These are phyloP conservation scores for Empidonax alnorum DNA, from an alignment of 2,113 vertebrate genomes.

Conservation along the genomic window DNA sequence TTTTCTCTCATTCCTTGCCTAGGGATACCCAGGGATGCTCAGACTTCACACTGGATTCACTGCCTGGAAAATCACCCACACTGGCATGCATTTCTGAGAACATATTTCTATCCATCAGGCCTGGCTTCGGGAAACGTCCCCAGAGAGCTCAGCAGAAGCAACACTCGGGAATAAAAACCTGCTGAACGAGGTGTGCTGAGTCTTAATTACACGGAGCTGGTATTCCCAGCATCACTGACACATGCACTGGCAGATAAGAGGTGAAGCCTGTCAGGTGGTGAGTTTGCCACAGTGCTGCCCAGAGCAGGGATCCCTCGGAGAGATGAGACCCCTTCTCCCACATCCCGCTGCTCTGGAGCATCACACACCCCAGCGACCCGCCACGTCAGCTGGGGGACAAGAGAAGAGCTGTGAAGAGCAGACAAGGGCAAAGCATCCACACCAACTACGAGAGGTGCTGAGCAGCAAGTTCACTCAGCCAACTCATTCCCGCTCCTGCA, in stretches of 20 bases:
- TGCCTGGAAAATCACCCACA: not conserved
- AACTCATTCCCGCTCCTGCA: not conserved
- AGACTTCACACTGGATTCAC: not conserved
- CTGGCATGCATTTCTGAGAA: not conserved
- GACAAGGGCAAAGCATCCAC: not conserved
- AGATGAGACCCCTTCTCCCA: fast-evolving
- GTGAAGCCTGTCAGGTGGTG: not conserved
- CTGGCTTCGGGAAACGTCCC: not conserved
- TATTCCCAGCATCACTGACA: fast-evolving
- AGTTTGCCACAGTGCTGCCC: not conserved
- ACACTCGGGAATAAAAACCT: not conserved
- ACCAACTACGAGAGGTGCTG: not conserved
- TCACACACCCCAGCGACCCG: fast-evolving
- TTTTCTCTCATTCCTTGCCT: not conserved
- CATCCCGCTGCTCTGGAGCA: not conserved
- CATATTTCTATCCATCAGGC: not conserved
- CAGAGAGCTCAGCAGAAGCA: not conserved
- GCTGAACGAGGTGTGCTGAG: fast-evolving
- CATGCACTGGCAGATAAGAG: not conserved
- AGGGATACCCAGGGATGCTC: not conserved
- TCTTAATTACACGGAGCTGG: not conserved
- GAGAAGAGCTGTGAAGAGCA: not conserved
- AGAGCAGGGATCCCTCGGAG: not conserved
- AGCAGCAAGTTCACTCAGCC: not conserved
- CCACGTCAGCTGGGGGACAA: not conserved